Percentiles rank a stretch among this genome's conserved stretches.
Conservation (phyloP, 2,888 invertebrate genomes). For the Drosophila neotestacea region DNA sequence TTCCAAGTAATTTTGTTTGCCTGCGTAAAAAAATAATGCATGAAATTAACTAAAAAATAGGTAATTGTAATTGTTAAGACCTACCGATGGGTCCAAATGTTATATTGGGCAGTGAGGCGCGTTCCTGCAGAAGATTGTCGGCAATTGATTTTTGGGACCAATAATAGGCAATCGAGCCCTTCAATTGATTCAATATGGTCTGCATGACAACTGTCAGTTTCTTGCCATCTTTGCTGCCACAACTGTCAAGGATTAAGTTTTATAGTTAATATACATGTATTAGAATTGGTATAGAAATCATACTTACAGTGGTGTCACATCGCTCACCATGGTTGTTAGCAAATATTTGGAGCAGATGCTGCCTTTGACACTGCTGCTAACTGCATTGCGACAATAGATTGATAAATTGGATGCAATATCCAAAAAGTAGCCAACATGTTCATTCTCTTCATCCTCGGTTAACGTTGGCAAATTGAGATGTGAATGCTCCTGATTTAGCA, state of each 20-base stretch:
- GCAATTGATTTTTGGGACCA: conserved; percentile 86
- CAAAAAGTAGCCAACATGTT: conserved; percentile 85
- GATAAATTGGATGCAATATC: conserved; percentile 91
- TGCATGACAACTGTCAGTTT: conserved; percentile 86
- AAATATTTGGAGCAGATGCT: conserved; percentile 62
- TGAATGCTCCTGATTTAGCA: conserved; percentile 74
- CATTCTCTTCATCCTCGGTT: conserved; percentile 80
- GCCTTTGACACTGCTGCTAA: conserved; percentile 87
- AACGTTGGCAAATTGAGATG: conserved; percentile 9
- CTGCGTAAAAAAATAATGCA: conserved; percentile 26
- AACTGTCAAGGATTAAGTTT: conserved; percentile 25
- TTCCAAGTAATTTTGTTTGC: conserved; percentile 84
- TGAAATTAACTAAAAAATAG: neutral
- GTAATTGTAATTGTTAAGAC: neutral
- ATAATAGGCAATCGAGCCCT: conserved; percentile 87
- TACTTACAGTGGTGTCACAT: conserved; percentile 63
- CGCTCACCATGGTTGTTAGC: conserved; percentile 61
- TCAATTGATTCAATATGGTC: conserved; percentile 87
- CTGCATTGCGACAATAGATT: conserved; percentile 89
- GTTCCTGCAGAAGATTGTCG: conserved; percentile 84
- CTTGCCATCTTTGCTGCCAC: conserved; percentile 68
- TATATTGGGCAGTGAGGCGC: conserved; percentile 56
- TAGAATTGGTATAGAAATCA: neutral
- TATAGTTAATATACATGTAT: neutral
- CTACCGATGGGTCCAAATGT: conserved; percentile 59